A percentile compares a stretch with the other conserved stretches of the same genome.
phyloP scores from a whole-genome alignment of 2,888 invertebrate species.

The Conchocele bisecta region DNA sequence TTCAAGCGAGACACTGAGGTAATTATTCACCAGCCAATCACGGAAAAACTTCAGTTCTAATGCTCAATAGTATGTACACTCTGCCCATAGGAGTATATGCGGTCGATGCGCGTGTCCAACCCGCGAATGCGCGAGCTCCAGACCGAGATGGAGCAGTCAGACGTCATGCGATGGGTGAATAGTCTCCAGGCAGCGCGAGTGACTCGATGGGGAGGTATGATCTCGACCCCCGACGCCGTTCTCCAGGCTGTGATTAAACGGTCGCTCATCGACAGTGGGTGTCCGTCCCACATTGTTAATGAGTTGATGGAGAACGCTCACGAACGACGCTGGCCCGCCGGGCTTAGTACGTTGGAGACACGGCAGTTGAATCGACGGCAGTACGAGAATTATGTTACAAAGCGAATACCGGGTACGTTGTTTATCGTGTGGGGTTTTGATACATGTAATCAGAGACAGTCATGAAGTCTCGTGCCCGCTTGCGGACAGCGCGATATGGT shows the following conservation, averaged over 20 bases:
- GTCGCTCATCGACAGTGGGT: conserved; percentile 95
- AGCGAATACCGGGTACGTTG: conserved; percentile 90
- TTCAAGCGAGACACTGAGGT: too few relatives aligned
- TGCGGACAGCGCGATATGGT: too few relatives aligned
- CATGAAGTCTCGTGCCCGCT: too few relatives aligned
- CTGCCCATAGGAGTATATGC: conserved; percentile 91
- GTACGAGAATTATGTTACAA: conserved; percentile 97
- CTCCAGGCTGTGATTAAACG: conserved; percentile 96
- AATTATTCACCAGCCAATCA: too few relatives aligned
- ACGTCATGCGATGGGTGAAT: conserved; percentile 86
- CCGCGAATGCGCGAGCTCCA: conserved; percentile 96
- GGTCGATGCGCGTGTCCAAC: conserved; percentile 95
- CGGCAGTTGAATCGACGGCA: conserved; percentile 95
- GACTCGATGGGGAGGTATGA: conserved; percentile 99
- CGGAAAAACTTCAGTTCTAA: too few relatives aligned
- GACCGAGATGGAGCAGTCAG: conserved; percentile 97
- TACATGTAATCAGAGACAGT: too few relatives aligned
- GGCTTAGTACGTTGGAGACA: conserved; percentile 94
- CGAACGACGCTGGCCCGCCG: conserved; percentile 97
- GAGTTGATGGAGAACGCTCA: conserved; percentile 99
- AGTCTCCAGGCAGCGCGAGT: conserved; percentile 86
- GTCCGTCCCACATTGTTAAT: conserved; percentile 95
- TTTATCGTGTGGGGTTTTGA: not conserved
- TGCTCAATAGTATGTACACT: too few relatives aligned
- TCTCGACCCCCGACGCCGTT: conserved; percentile 97